Base-by-base conservation (phyloP, 2,888 invertebrate species). In the Branchinecta sandiegonensis region DNA sequence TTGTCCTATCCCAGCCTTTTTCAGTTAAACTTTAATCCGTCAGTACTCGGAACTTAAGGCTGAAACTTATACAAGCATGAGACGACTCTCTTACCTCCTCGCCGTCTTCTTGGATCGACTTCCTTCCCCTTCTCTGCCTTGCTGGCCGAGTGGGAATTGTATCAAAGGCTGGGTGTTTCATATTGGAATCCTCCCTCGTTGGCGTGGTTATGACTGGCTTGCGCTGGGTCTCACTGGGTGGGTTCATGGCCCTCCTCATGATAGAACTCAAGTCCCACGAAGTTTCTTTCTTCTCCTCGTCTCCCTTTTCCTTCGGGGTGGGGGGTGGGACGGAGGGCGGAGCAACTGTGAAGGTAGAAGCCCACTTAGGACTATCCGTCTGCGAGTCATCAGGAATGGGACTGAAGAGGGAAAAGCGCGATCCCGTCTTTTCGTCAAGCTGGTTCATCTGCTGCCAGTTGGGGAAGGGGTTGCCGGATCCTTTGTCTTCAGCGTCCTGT, bases 251-350 rank as follows among this genome's bases (percentile, higher is more conserved):
- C 23, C 63, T 56, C 63, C 63, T 56, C 63, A 56, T 56, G 23
- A 56, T 56, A 17, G 63, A 56, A 23, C 63, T 56, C 23, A 56
- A 56, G 23, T 56, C 63, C 63, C 63, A 56, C 8, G 63, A 56
- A 17, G 63, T 56, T 56, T 56, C 63, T 17, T 56, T 56, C 11
- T 56, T 56, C 23, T 56, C 63, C 2, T 56, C 63, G 8, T 56
- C 63, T 17, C 63, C 23, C 63, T 56, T 56, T 56, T 56, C 63
- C 63, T 56, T 56, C n/a, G 63, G 63, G 63, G 63, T 56, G 63
- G 63, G n/a, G 23, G 12, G 63, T 9, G 63, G 63, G 23, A 56
- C 14, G 23, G 63, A 9, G 37, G 37, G 37, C 63, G 23, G 23
- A 23, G 63, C 63, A 8, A 23, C 63, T 17, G 63, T 56, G 23